Percentiles rank a stretch among this genome's conserved stretches.
Conservation (phyloP, 2,888 invertebrate genomes). For the Oeneis ivallda region DNA sequence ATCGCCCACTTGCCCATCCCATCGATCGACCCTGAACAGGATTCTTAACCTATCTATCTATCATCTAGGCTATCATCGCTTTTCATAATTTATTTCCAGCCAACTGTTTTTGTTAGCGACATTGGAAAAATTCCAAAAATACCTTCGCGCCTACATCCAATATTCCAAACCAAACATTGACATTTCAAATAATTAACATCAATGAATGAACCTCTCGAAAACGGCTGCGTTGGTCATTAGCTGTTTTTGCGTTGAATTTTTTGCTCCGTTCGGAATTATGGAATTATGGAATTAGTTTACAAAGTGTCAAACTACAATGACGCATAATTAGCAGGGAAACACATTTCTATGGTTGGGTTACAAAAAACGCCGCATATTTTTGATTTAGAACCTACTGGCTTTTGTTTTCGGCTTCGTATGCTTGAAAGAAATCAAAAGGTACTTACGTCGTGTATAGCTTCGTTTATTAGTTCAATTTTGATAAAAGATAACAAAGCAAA, state of each 20-base stretch:
- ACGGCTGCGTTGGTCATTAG: conserved; percentile 22
- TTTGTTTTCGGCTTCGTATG: neutral
- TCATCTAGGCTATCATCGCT: no score
- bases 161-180: conserved; percentile 1
- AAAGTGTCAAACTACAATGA: conserved; percentile 63
- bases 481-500: no score
- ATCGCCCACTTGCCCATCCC: no score
- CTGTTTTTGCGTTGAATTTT: conserved; percentile 39
- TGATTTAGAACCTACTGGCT: conserved; percentile 49
- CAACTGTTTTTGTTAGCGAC: neutral
- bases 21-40: no score
- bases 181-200: conserved; percentile 35
- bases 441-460: no score
- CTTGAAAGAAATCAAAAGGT: neutral
- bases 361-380: conserved; percentile 47
- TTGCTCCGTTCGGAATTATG: conserved; percentile 44
- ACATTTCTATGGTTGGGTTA: conserved; percentile 61
- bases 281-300: conserved; percentile 54
- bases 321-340: conserved; percentile 64
- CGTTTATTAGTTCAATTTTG: no score
- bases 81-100: no score
- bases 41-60: no score
- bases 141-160: neutral
- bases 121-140: neutral
- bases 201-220: conserved; percentile 20